phyloP scores from a whole-genome alignment of 2,888 invertebrate species.

The Ectemnius lituratus region DNA sequence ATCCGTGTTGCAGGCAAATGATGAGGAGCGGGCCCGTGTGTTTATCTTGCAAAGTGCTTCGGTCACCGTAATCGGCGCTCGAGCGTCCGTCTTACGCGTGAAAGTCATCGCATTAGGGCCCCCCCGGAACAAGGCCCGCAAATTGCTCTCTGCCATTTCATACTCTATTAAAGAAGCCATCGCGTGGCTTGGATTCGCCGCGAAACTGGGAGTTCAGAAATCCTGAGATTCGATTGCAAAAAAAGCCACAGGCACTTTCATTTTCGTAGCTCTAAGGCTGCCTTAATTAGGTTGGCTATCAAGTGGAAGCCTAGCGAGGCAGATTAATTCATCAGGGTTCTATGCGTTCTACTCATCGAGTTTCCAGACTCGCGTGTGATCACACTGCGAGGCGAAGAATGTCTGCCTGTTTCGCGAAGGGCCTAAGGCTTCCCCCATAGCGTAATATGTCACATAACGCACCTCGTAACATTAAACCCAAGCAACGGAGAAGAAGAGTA shows the following conservation, averaged over 20 bases:
- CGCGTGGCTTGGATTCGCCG: no score
- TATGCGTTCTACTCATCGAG: slow-evolving; percentile 32
- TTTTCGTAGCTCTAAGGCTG: slow-evolving; percentile 29
- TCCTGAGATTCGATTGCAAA: no score
- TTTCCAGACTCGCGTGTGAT: slow-evolving; percentile 56
- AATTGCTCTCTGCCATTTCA: no score
- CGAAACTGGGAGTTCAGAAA: no score
- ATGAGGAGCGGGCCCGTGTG: not conserved
- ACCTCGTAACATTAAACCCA: slow-evolving; percentile 66
- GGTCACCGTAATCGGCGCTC: slow-evolving; percentile 5
- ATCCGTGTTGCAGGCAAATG: not conserved
- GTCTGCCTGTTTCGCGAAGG: slow-evolving; percentile 57
- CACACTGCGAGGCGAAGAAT: slow-evolving; percentile 45
- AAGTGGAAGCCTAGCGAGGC: slow-evolving; percentile 36
- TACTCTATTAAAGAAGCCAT: no score
- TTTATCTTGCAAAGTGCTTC: slow-evolving; percentile 7
- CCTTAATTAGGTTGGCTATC: slow-evolving; percentile 57
- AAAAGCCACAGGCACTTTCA: slow-evolving; percentile 13
- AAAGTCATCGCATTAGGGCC: not conserved
- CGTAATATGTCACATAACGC: slow-evolving; percentile 57
- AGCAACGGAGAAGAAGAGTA: slow-evolving; percentile 50
- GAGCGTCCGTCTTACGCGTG: slow-evolving; percentile 9
- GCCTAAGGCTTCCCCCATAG: slow-evolving; percentile 60
- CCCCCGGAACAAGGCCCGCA: no score
- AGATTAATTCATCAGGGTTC: slow-evolving; percentile 57